Evolutionary conservation across 1,140 invertebrate species (phyloP), one percentile per base, ranked within the genome.

Genomic region (Bombus sibiricus): DNA sequence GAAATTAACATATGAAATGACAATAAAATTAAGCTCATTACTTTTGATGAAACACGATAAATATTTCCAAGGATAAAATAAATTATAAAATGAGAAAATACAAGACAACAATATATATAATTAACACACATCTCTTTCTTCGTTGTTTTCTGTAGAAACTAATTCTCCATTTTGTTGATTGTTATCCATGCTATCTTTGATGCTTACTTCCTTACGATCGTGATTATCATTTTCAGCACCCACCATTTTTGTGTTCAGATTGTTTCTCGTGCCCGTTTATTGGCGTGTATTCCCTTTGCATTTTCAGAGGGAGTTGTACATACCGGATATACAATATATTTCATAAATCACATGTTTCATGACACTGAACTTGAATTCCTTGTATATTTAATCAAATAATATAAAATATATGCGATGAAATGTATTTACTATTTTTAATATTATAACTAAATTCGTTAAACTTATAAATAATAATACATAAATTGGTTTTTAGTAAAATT

Each of bases 101-200:
- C 15, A 71, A 37, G 32, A 59, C 18, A 28, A 81, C 15, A 53
- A 22, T 53, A 53, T 1, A 81, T 32, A 80, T 39, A 77, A 75
- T 90, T 72, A 57, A 91, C 92, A 28, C 74, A 93, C 92, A 83
- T 92, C 86, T 92, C 89, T 77, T 57, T 91, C 92, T 39, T 88
- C 90, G 66, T 89, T 92, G 75, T 87, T 88, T 28, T 91, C 89
- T 41, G 64, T 69, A 3, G 86, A 62, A 75, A 91, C 89, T 37
- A 93, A 37, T 86, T 93, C 90, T 66, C 90, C 90, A 32, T 92
- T 92, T 57, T 88, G 88, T 72, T 88, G 90, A 80, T n/a, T 82
- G 66, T 86, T 91, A 83, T 90, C 91, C 90, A 90, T 92, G 1
- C 75, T 89, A 85, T 86, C 83, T 74, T 69, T 82, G 2, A 87